Conservation (phyloP, 2,797 vertebrate species). For the Neomorphus geoffroyi region DNA sequence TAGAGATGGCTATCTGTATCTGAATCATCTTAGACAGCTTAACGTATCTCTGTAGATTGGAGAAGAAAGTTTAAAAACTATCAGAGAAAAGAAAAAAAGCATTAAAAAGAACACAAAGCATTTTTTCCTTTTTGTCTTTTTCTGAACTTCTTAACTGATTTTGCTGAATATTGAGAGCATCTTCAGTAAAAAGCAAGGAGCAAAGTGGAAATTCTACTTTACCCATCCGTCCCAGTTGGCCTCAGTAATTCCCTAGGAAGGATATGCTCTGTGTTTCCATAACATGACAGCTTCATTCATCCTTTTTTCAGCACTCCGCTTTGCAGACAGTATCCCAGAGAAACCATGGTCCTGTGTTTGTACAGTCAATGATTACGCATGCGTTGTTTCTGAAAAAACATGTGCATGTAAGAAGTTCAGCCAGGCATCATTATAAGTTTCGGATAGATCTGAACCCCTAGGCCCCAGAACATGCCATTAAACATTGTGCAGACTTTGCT, state of each 20-base stretch:
- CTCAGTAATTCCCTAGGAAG: background rate
- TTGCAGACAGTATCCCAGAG: background rate
- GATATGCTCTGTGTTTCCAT: background rate
- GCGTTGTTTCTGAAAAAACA: background rate
- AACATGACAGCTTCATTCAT: background rate
- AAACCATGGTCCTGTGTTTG: background rate
- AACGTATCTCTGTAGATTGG: background rate
- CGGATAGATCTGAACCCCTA: background rate
- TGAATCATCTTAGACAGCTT: constrained; percentile 10
- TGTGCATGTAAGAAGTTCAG: background rate
- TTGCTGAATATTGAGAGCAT: background rate
- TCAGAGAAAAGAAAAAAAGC: background rate
- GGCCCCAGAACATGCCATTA: background rate
- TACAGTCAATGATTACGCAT: background rate
- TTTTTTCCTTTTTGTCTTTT: background rate
- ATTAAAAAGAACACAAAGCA: background rate
- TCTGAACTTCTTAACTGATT: background rate
- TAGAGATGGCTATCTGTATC: background rate
- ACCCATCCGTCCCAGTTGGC: background rate
- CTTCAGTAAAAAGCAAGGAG: background rate
- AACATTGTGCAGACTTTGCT: background rate
- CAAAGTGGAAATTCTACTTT: background rate
- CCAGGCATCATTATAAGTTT: background rate
- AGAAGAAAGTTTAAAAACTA: background rate
- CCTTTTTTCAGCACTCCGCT: background rate